These are phyloP conservation scores for Actias luna DNA, from an alignment of 2,888 invertebrate genomes.

Conservation along the genomic window DNA sequence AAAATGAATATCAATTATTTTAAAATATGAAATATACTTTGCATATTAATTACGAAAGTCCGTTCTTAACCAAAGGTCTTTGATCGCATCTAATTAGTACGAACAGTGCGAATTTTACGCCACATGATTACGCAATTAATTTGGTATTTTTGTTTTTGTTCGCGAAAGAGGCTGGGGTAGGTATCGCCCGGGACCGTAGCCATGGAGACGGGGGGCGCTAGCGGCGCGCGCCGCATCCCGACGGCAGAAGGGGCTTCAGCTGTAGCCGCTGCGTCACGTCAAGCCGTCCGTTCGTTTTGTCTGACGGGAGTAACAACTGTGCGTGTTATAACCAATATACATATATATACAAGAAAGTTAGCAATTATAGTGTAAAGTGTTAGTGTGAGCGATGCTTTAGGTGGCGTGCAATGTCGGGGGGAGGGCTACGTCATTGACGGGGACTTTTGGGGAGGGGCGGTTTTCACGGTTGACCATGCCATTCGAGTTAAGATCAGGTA, in stretches of 20 bases:
- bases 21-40: not conserved
- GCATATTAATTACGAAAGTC: constrained; percentile 26
- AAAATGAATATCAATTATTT: too few species aligned
- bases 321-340: not conserved
- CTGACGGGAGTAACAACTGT: constrained; percentile 49
- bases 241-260: constrained; percentile 68
- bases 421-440: constrained; percentile 64
- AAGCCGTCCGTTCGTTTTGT: constrained; percentile 48
- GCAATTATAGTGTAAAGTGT: constrained; percentile 35
- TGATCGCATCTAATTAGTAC: constrained; percentile 51
- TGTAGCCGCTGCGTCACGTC: constrained; percentile 62
- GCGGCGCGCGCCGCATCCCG: constrained; percentile 74
- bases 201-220: constrained; percentile 71
- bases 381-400: constrained; percentile 61
- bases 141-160: constrained; percentile 78
- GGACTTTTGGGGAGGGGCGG: constrained; percentile 62
- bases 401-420: constrained; percentile 61
- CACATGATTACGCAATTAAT: constrained; percentile 77
- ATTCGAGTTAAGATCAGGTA: constrained; percentile 77
- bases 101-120: constrained; percentile 59
- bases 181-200: constrained; percentile 73
- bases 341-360: constrained; percentile 9
- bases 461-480: constrained; percentile 74
- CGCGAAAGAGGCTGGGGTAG: constrained; percentile 61
- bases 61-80: constrained; percentile 47